Percentiles rank a stretch among this genome's conserved stretches.
phyloP scores from a whole-genome alignment of 2,888 invertebrate genomes.

The Hanleya hanleyi region DNA sequence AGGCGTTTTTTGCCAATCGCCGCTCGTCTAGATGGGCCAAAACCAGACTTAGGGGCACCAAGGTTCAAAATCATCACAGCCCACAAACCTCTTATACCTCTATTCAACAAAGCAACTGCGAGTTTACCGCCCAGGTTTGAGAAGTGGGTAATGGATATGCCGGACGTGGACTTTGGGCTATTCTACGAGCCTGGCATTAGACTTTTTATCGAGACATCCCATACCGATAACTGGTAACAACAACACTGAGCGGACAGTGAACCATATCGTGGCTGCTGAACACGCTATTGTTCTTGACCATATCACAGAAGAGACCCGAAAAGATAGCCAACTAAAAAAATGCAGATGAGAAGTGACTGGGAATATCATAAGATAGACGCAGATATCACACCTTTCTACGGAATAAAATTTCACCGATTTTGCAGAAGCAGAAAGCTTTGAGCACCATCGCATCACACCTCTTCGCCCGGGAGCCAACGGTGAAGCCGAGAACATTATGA shows the following conservation, averaged over 20 bases:
- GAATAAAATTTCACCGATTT: constrained; percentile 23
- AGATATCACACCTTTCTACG: constrained; percentile 22
- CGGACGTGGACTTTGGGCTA: constrained; percentile 19
- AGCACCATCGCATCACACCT: constrained; percentile 33
- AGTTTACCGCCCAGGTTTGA: constrained; percentile 19
- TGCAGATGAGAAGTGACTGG: not conserved
- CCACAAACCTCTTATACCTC: constrained; percentile 26
- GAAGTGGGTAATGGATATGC: constrained; percentile 27
- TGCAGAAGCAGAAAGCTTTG: constrained; percentile 26
- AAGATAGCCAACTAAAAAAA: not conserved
- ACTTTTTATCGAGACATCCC: not conserved
- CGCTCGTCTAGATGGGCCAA: no score
- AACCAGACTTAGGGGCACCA: constrained; percentile 33
- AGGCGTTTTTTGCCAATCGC: no score
- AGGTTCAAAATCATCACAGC: constrained; percentile 29
- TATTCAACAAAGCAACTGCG: constrained; percentile 22
- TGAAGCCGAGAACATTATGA: constrained; percentile 29
- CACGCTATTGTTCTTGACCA: not conserved
- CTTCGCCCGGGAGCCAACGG: constrained; percentile 35
- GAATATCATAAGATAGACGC: not conserved
- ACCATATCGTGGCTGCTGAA: not conserved
- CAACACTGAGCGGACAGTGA: not conserved
- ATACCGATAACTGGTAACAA: not conserved
- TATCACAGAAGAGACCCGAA: not conserved
- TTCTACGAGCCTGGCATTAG: constrained; percentile 16